Conservation (phyloP, 1,140 invertebrate genomes). For the Globodera rostochiensis region DNA sequence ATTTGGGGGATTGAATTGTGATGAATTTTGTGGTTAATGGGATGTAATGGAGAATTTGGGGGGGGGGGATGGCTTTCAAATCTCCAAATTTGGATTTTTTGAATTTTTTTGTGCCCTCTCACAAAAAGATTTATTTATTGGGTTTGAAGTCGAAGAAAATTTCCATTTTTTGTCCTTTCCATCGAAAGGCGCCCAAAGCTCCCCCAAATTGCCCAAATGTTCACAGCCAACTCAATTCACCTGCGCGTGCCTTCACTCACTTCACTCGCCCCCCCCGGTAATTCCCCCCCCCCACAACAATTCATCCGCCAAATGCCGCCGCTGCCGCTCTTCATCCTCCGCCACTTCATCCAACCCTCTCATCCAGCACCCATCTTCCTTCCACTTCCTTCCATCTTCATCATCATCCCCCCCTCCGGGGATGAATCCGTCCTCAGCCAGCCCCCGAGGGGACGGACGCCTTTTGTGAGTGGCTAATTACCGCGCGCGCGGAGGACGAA, state of each 20-base stretch:
- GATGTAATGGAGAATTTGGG: not conserved
- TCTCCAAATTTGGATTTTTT: not conserved
- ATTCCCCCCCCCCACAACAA: not conserved
- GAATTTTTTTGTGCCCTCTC: not conserved
- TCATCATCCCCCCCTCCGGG: not conserved
- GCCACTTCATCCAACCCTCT: not conserved
- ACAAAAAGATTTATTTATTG: not conserved
- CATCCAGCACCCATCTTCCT: no score
- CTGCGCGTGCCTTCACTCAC: not conserved
- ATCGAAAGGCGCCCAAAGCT: not conserved
- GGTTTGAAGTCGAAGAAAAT: no score
- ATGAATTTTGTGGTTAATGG: not conserved
- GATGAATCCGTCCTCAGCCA: not conserved
- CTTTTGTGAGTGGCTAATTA: constrained; percentile 5
- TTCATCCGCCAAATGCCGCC: not conserved
- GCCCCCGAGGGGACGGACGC: no score
- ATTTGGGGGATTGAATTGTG: not conserved
- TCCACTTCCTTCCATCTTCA: not conserved
- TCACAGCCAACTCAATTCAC: not conserved
- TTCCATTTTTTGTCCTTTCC: not conserved
- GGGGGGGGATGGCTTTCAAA: no score
- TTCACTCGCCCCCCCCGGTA: not conserved
- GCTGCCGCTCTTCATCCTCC: no score
- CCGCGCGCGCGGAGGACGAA: not conserved
- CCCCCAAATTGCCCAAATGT: not conserved